These are phyloP conservation scores for Columba janthina DNA, from an alignment of 2,113 vertebrate genomes.

Conservation along the genomic window DNA sequence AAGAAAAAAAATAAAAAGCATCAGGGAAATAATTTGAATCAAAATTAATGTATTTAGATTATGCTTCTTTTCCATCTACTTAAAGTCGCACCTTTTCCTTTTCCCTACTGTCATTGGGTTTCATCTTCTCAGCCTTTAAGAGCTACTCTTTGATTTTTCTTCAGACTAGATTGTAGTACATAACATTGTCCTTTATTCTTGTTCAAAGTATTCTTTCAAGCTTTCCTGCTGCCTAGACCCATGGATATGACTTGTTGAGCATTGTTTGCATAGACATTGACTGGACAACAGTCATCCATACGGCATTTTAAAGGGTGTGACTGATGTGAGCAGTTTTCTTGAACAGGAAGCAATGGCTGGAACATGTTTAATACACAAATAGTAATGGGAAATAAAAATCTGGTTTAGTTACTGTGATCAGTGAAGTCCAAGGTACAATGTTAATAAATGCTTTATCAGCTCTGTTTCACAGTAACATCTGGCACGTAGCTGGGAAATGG, in stretches of 20 bases:
- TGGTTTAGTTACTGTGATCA: not conserved
- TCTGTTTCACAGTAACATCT: not conserved
- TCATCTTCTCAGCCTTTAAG: not conserved
- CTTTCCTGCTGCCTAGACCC: not conserved
- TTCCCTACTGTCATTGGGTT: not conserved
- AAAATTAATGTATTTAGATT: not conserved
- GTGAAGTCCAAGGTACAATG: not conserved
- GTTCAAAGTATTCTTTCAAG: not conserved
- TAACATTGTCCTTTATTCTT: not conserved
- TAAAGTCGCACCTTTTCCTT: not conserved
- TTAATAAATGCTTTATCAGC: not conserved
- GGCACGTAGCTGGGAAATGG: not conserved
- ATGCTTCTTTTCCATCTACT: not conserved
- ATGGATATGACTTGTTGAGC: not conserved
- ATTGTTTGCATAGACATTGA: not conserved
- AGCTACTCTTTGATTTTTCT: not conserved
- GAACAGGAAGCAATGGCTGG: not conserved
- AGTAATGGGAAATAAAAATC: not conserved
- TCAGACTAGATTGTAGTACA: not conserved
- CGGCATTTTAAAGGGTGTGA: not conserved
- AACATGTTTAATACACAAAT: not conserved
- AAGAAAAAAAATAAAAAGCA: not conserved
- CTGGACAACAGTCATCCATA: not conserved
- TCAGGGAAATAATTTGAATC: not conserved
- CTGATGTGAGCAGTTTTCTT: not conserved